A percentile compares a stretch with the other conserved stretches of the same genome.
Evolutionary conservation across 2,888 invertebrate species (phyloP).

Genomic region (Molorchus minor): DNA sequence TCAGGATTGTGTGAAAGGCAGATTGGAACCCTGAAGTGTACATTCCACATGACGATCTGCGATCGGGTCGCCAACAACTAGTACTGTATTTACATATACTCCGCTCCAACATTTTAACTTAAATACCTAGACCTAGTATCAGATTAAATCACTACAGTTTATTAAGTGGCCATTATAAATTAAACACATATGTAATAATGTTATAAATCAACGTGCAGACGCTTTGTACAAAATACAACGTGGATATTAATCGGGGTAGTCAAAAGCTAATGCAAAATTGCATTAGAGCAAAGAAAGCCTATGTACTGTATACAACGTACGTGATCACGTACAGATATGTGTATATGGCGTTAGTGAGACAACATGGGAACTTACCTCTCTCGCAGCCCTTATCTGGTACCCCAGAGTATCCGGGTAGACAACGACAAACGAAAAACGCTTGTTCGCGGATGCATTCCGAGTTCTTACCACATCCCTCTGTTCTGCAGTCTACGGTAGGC

Average conservation of each 20-base stretch:
- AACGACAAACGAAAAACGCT: slow-evolving; percentile 83
- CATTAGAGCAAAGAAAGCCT: slow-evolving; percentile 53
- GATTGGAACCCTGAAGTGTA: slow-evolving; percentile 73
- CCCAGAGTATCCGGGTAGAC: slow-evolving; percentile 78
- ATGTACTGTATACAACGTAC: slow-evolving; percentile 55
- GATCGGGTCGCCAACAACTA: slow-evolving; percentile 56
- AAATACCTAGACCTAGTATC: slow-evolving; percentile 38
- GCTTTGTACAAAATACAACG: slow-evolving; percentile 49
- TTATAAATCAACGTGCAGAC: slow-evolving; percentile 57
- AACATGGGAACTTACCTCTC: slow-evolving; percentile 68
- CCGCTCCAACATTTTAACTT: slow-evolving; percentile 14
- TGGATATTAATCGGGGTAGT: slow-evolving; percentile 20
- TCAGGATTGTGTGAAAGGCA: slow-evolving; percentile 60
- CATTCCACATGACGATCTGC: slow-evolving; percentile 67
- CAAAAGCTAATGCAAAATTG: slow-evolving; percentile 48
- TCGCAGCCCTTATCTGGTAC: slow-evolving; percentile 77
- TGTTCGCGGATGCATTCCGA: slow-evolving; percentile 89
- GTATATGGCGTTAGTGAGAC: slow-evolving; percentile 16
- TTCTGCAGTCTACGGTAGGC: slow-evolving; percentile 79
- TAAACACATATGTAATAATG: too few species aligned
- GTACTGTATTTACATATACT: slow-evolving; percentile 52
- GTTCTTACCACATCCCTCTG: slow-evolving; percentile 83
- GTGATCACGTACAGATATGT: slow-evolving; percentile 10
- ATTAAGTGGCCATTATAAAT: slow-evolving; percentile 29
- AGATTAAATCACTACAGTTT: slow-evolving; percentile 33